Evolutionary conservation across 2,888 invertebrate genomes (phyloP).

Genomic region (Campopleginae sp.): DNA sequence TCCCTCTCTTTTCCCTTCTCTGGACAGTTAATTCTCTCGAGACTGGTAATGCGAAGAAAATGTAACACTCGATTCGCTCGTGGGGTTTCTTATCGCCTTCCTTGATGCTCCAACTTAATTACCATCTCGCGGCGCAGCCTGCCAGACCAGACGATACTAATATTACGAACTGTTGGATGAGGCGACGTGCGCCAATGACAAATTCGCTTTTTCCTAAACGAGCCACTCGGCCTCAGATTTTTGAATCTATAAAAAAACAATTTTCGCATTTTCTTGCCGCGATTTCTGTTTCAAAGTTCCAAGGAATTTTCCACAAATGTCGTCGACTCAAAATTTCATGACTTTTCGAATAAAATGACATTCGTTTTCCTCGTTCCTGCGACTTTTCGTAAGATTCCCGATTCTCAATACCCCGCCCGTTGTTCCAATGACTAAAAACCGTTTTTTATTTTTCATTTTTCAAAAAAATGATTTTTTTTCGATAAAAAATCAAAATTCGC

Average conservation of each 20-base stretch:
- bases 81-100: constrained; percentile 17
- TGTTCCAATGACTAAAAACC: no score
- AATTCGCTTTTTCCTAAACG: background rate
- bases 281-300: no score
- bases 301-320: background rate
- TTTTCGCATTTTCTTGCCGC: no score
- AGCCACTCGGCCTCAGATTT: no score
- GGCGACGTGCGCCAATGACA: background rate
- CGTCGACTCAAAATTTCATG: background rate
- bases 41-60: background rate
- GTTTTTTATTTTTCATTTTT: background rate
- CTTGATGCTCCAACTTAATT: constrained; percentile 22
- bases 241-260: no score
- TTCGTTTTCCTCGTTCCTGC: background rate
- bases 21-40: background rate
- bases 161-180: background rate
- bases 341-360: background rate
- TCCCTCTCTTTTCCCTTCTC: constrained; percentile 1
- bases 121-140: constrained; percentile 2
- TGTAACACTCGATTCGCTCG: background rate
- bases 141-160: background rate
- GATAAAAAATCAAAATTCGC: no score
- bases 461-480: background rate
- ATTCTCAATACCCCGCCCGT: no score
- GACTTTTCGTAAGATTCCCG: no score